phyloP scores from a whole-genome alignment of 1,140 invertebrate genomes.

The Procambarus virginalis region DNA sequence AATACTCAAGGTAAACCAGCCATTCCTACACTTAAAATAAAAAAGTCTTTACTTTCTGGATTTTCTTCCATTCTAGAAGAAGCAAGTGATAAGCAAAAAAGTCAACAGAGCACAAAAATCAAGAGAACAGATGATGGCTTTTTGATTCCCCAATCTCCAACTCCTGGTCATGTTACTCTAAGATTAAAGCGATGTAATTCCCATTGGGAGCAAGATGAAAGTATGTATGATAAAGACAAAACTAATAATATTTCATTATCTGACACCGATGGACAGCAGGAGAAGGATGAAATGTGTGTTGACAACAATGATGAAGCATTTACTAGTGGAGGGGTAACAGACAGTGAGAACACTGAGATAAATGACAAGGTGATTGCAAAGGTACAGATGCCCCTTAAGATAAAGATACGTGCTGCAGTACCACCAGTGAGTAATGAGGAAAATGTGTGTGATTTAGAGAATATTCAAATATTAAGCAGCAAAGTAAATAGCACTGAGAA shows the following conservation, averaged over 20 bases:
- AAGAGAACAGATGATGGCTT: slow-evolving; percentile 53
- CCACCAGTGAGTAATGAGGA: background rate
- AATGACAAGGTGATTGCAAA: background rate
- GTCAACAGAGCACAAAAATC: background rate
- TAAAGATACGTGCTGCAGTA: slow-evolving; percentile 33
- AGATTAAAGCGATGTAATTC: slow-evolving; percentile 45
- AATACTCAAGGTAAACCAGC: slow-evolving; percentile 10
- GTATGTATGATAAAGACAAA: background rate
- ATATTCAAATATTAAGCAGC: background rate
- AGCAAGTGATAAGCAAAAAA: slow-evolving; percentile 23
- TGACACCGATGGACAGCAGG: background rate
- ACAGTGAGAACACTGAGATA: background rate
- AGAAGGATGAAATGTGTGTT: background rate
- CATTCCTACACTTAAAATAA: slow-evolving; percentile 48
- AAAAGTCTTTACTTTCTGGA: slow-evolving; percentile 31
- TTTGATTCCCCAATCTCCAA: slow-evolving; percentile 19
- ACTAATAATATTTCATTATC: background rate
- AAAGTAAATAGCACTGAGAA: background rate
- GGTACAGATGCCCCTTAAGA: slow-evolving; percentile 21
- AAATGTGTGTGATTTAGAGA: background rate
- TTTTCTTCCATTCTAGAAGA: slow-evolving; percentile 44
- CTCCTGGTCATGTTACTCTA: slow-evolving; percentile 37
- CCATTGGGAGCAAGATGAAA: slow-evolving; percentile 52
- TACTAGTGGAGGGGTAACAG: background rate
- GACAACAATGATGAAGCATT: background rate